Base-by-base conservation (phyloP, 2,797 vertebrate species). In the Peromyscus nudipes region DNA sequence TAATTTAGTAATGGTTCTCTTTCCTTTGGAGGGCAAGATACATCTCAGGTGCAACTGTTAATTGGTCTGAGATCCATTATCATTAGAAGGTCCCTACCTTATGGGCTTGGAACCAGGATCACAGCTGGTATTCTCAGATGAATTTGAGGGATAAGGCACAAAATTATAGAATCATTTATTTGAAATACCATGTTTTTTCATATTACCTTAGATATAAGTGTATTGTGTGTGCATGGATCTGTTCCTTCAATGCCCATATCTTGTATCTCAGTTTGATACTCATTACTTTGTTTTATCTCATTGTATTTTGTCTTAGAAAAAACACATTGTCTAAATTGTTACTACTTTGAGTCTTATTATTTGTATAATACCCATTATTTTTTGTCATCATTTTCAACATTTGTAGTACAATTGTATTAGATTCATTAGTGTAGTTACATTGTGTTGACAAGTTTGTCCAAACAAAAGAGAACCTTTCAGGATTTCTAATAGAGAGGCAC, bases 331-430 rank as follows among this genome's bases (percentile, higher is more conserved):
- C 11, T 82, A 76, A 82, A 62, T 57, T 69, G 16, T 10, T 73
- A n/a, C 25, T 83, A 94, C 60, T 83, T 76, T 43, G 94, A 82
- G 27, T 23, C 65, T 79, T 40, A 10, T 43, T 89, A 87, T 87
- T 94, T 92, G 49, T 17, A 37, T 97, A 89, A 89, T 55, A 88
- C 31, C 62, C 52, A 71, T 0, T 76, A 1, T 19, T 94, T 67
- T 62, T 12, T 60, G 7, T 11, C 2, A 1, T 13, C 8, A n/a
- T 3, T 46, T 40, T 73, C 67, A 73, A 73, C 17, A 75, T 40
- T 88, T 88, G 1, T 12, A 75, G 69, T 43, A 43, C 86, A 75
- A 75, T 43, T 88, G 19, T 60, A 43, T 31, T 75, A 60, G 27
- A 21, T 60, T 75, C 52, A 62, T 43, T 60, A 29, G 29, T 73